A percentile compares a stretch with the other conserved stretches of the same genome.
Conservation (phyloP, 2,797 vertebrate species). For the Ataeniobius toweri region DNA sequence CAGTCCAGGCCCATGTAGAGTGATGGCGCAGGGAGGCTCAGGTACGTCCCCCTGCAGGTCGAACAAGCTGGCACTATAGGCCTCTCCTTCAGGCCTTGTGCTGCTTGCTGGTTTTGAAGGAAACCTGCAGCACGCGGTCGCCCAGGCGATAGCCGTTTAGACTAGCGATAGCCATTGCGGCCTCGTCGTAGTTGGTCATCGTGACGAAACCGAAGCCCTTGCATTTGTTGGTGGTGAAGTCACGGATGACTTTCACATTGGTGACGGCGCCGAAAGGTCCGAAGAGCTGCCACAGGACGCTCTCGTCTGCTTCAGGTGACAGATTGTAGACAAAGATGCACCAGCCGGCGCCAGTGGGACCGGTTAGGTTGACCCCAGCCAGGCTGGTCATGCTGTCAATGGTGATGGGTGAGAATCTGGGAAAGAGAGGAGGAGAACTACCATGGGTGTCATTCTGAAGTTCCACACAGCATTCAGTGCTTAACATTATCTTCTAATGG, state of each 20-base stretch:
- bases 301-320: conserved; percentile 94
- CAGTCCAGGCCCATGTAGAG: conserved; percentile 86
- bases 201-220: conserved; percentile 98
- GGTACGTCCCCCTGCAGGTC: conserved; percentile 69
- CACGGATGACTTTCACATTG: conserved; percentile 97
- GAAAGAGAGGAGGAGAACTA: conserved; percentile 94
- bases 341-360: conserved; percentile 90
- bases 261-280: conserved; percentile 96
- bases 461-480: conserved; percentile 72
- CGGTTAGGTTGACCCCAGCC: conserved; percentile 90
- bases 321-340: conserved; percentile 99
- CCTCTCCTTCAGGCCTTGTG: conserved; percentile 91
- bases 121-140: conserved; percentile 96
- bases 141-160: conserved; percentile 96
- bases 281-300: conserved; percentile 98
- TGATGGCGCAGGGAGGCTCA: conserved; percentile 78
- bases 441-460: conserved; percentile 96
- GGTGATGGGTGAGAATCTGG: conserved; percentile 97
- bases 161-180: conserved; percentile 97
- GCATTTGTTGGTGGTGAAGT: conserved; percentile 99
- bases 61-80: conserved; percentile 67
- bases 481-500: conserved; percentile 59
- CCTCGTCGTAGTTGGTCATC: conserved; percentile 99
- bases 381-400: conserved; percentile 96
- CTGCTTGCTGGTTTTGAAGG: conserved; percentile 99